phyloP scores from a whole-genome alignment of 2,797 vertebrate genomes.

The Dryobates pubescens region DNA sequence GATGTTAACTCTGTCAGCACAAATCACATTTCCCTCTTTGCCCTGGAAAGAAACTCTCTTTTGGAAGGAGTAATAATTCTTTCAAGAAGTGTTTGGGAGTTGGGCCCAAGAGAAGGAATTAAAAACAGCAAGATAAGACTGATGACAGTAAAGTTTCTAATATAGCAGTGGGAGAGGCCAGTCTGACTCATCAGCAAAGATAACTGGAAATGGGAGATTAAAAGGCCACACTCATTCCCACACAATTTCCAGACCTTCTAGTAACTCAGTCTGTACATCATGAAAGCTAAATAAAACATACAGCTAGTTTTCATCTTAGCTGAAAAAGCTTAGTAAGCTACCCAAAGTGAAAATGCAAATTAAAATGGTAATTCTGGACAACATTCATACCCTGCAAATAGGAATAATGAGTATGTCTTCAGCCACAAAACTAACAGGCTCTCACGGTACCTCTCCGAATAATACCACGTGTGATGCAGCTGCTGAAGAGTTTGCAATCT shows the following conservation, averaged over 20 bases:
- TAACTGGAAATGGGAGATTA: conserved; percentile 16
- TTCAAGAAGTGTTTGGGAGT: neutral
- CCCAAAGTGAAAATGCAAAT: neutral
- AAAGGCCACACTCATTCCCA: conserved; percentile 17
- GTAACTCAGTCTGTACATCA: neutral
- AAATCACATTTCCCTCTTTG: neutral
- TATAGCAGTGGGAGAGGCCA: neutral
- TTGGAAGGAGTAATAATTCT: neutral
- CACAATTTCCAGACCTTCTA: neutral
- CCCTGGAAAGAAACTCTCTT: neutral
- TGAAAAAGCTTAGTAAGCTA: neutral
- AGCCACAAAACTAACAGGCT: neutral
- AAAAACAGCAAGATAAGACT: conserved; percentile 17
- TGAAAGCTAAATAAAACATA: neutral
- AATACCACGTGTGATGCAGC: neutral
- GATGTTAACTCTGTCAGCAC: neutral
- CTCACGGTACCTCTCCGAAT: neutral
- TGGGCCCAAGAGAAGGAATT: neutral
- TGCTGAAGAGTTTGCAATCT: neutral
- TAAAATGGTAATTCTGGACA: neutral
- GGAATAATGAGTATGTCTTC: neutral
- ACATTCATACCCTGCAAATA: neutral
- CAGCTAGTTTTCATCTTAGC: neutral
- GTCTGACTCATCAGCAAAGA: conserved; percentile 17
- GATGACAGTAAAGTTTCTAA: neutral